Percentiles rank a stretch among this genome's conserved stretches.
These are phyloP conservation scores for Pangasius larnaudii DNA, from an alignment of 2,797 vertebrate species.

Conservation along the genomic window DNA sequence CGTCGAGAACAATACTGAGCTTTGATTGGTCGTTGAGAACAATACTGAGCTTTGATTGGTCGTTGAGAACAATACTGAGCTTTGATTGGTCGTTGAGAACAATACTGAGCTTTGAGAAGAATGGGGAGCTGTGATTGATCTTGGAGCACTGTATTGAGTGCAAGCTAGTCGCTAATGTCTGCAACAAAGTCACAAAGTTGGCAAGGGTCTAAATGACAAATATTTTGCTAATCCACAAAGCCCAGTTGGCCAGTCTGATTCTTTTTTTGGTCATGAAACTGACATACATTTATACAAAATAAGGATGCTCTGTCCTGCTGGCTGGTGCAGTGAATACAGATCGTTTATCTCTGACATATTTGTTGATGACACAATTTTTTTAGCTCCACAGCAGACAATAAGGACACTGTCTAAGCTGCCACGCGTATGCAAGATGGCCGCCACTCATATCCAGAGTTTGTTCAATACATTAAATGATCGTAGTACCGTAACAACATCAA, in stretches of 20 bases:
- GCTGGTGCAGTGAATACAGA: not conserved
- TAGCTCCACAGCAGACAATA: not conserved
- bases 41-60: too few relatives aligned
- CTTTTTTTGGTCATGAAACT: not conserved
- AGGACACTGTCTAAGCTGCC: not conserved
- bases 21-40: not conserved
- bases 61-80: too few relatives aligned
- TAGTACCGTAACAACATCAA: not conserved
- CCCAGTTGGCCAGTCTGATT: not conserved
- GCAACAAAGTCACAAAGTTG: not conserved
- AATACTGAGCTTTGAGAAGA: too few relatives aligned
- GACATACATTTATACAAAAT: not conserved
- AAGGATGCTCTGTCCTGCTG: not conserved
- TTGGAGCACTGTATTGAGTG: not conserved
- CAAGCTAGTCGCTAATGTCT: not conserved
- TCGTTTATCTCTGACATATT: not conserved
- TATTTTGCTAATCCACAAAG: not conserved
- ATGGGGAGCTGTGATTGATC: not conserved
- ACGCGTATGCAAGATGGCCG: not conserved
- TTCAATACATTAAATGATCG: not conserved
- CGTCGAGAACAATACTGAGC: not conserved
- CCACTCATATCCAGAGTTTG: not conserved
- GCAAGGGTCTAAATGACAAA: not conserved
- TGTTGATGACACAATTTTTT: not conserved
- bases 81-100: too few relatives aligned